Evolutionary conservation across 1,140 invertebrate genomes (phyloP).

Genomic region (Dolichoris vasculosae): DNA sequence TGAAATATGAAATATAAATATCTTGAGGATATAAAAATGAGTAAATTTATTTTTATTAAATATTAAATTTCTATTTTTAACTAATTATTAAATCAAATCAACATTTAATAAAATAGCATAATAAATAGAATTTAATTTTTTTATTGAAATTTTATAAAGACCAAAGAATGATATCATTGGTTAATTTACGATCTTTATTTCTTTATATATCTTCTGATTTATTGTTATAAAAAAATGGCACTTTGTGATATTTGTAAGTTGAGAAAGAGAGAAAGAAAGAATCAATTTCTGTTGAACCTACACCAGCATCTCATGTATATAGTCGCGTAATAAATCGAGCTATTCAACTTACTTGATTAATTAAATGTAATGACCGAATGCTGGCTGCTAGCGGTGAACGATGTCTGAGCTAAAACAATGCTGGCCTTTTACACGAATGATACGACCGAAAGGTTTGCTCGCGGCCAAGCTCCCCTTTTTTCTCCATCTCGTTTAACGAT

Average conservation of each 20-base stretch:
- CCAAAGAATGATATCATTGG: no score
- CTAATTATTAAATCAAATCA: no score
- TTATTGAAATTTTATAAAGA: no score
- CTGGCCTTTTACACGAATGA: constrained; percentile 55
- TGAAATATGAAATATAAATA: no score
- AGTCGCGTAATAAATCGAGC: constrained; percentile 61
- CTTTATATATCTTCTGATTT: neutral
- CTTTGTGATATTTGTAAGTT: neutral
- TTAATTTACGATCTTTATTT: neutral
- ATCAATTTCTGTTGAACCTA: neutral
- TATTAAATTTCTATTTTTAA: no score
- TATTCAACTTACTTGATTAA: constrained; percentile 66
- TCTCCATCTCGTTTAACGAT: constrained; percentile 11
- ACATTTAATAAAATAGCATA: no score
- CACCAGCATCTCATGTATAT: constrained; percentile 52
- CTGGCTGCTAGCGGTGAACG: constrained; percentile 56
- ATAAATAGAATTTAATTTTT: neutral
- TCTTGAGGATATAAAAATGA: no score
- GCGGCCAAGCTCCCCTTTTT: constrained; percentile 10
- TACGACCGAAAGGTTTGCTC: constrained; percentile 40
- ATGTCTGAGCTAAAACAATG: constrained; percentile 69
- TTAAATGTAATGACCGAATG: constrained; percentile 70
- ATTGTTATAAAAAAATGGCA: neutral
- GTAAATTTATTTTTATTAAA: no score
- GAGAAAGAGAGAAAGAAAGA: neutral